A percentile compares a stretch with the other conserved stretches of the same genome.
Conservation (phyloP, 2,113 vertebrate species). For the Erythrocebus patas region DNA sequence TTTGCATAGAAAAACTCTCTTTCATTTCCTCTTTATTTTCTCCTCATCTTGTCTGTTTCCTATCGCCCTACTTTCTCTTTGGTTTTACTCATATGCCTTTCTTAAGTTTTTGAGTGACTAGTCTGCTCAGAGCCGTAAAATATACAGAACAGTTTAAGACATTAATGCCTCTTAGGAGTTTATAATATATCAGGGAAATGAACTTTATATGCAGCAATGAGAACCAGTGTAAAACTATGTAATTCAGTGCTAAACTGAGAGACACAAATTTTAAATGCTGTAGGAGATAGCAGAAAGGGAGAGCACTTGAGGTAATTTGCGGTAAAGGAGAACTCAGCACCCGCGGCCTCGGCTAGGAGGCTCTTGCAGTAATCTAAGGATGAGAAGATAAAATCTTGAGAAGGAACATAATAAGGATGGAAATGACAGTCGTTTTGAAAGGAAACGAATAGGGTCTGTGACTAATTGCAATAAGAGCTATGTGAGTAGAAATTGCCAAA, state of each 20-base stretch:
- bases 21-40: background rate
- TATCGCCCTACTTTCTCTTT: background rate
- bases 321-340: background rate
- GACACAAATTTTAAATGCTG: background rate
- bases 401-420: background rate
- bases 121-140: background rate
- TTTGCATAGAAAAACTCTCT: background rate
- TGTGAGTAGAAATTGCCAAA: background rate
- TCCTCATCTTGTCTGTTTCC: background rate
- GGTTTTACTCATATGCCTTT: background rate
- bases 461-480: slow-evolving; percentile 18
- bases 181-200: background rate
- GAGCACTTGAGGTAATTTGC: background rate
- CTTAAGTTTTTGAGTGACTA: background rate
- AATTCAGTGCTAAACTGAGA: background rate
- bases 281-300: background rate
- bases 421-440: slow-evolving; percentile 13
- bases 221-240: background rate
- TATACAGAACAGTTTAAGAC: background rate
- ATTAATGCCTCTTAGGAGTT: background rate
- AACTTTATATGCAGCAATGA: background rate
- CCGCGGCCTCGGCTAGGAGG: background rate
- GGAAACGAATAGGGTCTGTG: background rate
- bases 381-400: background rate
- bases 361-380: background rate